phyloP scores from a whole-genome alignment of 2,888 invertebrate genomes.

The Lysandra bellargus region DNA sequence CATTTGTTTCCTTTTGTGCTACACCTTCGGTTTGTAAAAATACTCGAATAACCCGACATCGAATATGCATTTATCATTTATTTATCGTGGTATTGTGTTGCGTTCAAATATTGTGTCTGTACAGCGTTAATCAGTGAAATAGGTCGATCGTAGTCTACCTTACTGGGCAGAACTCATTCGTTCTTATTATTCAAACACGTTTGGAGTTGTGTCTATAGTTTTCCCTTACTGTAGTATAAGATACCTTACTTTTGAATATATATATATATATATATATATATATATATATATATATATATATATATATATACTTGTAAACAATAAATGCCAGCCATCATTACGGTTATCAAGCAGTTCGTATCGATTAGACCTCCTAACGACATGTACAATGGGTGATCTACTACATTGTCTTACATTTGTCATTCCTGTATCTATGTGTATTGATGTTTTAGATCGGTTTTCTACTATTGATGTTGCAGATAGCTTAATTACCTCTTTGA shows the following conservation, averaged over 20 bases:
- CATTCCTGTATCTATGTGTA: neutral
- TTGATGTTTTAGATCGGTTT: neutral
- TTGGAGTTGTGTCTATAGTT: neutral
- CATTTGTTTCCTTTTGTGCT: conserved; percentile 64
- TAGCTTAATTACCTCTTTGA: neutral
- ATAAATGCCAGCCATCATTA: conserved; percentile 55
- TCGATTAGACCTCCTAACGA: conserved; percentile 51
- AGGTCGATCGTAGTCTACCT: conserved; percentile 57
- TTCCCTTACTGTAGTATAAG: neutral
- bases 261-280: too few species aligned
- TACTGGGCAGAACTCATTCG: neutral
- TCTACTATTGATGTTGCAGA: neutral
- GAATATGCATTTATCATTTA: conserved; percentile 52
- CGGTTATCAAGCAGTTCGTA: conserved; percentile 56
- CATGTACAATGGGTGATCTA: conserved; percentile 30
- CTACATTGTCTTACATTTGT: conserved; percentile 33
- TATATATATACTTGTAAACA: conserved; percentile 18
- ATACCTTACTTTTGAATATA: neutral
- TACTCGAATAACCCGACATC: conserved; percentile 64
- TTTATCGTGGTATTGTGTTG: conserved; percentile 52
- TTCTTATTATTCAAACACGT: neutral
- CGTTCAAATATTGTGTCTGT: conserved; percentile 64
- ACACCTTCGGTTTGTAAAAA: conserved; percentile 63
- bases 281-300: too few species aligned
- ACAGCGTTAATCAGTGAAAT: conserved; percentile 63